Percentiles rank a stretch among this genome's conserved stretches.
These are phyloP conservation scores for Mastomys coucha DNA, from an alignment of 2,113 vertebrate genomes.

Conservation along the genomic window DNA sequence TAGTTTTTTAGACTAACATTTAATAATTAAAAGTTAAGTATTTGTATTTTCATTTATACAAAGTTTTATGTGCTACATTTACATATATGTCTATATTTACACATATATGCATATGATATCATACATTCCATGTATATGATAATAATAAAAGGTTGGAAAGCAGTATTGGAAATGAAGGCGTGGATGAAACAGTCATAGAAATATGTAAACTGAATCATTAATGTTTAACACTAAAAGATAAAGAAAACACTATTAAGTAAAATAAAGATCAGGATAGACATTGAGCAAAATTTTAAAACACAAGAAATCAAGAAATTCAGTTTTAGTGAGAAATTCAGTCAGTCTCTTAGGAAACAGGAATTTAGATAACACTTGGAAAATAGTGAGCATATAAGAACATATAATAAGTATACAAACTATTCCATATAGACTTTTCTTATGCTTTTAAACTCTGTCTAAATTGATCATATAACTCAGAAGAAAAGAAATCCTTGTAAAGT, in stretches of 20 bases:
- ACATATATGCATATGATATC: neutral
- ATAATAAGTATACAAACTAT: neutral
- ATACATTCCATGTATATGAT: neutral
- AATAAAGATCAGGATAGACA: neutral
- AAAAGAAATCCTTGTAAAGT: neutral
- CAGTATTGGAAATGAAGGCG: neutral
- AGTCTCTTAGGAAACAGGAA: neutral
- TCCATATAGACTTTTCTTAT: neutral
- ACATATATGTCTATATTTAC: neutral
- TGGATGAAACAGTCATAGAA: neutral
- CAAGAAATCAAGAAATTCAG: neutral
- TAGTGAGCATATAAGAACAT: neutral
- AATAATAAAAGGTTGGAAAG: neutral
- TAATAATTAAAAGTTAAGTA: neutral
- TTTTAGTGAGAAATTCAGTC: neutral
- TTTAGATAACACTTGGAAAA: neutral
- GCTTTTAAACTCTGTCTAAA: neutral
- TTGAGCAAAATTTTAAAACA: neutral
- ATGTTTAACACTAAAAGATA: neutral
- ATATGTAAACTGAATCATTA: neutral
- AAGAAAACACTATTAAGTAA: neutral
- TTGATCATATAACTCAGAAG: neutral
- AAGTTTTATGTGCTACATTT: neutral
- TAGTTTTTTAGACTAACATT: neutral
- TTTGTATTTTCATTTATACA: neutral